phyloP scores from a whole-genome alignment of 2,888 invertebrate genomes.

The Leptopilina drosophilae region DNA sequence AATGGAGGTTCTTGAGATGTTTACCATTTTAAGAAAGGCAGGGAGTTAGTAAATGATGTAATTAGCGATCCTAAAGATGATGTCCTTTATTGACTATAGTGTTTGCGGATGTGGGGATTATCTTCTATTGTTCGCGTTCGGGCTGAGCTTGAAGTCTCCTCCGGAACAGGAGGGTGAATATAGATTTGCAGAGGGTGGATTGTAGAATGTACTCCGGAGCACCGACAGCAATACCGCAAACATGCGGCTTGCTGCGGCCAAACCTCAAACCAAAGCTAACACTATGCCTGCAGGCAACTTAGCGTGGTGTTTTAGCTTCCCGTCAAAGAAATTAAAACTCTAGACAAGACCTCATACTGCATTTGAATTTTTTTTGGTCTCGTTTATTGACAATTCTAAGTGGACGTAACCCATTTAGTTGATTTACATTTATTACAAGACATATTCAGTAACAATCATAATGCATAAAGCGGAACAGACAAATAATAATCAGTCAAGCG shows the following conservation, averaged over 20 bases:
- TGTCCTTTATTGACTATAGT: constrained; percentile 3
- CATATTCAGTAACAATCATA: too few species aligned
- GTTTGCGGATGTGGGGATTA: constrained; percentile 46
- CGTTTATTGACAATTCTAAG: too few species aligned
- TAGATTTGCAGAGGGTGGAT: constrained; percentile 42
- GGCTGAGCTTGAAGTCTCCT: constrained; percentile 52
- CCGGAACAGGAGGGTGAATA: constrained; percentile 26
- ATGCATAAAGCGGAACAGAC: background rate
- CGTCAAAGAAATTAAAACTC: background rate
- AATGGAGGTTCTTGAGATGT: too few species aligned
- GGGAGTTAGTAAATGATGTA: background rate
- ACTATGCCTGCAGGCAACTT: constrained; percentile 62
- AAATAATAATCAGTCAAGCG: background rate
- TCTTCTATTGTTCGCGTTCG: constrained; percentile 50
- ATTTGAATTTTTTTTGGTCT: too few species aligned
- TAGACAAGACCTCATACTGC: too few species aligned
- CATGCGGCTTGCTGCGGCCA: constrained; percentile 75
- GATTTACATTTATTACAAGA: too few species aligned
- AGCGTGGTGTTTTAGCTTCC: background rate
- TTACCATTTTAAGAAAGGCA: too few species aligned
- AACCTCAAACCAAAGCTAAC: constrained; percentile 75
- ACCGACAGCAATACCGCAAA: constrained; percentile 76
- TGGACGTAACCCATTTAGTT: too few species aligned
- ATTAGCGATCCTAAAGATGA: background rate
- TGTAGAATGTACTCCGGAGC: constrained; percentile 65